Percentiles rank a stretch among this genome's conserved stretches.
These are phyloP conservation scores for Pteromalus puparum DNA, from an alignment of 1,140 invertebrate species.

Conservation along the genomic window DNA sequence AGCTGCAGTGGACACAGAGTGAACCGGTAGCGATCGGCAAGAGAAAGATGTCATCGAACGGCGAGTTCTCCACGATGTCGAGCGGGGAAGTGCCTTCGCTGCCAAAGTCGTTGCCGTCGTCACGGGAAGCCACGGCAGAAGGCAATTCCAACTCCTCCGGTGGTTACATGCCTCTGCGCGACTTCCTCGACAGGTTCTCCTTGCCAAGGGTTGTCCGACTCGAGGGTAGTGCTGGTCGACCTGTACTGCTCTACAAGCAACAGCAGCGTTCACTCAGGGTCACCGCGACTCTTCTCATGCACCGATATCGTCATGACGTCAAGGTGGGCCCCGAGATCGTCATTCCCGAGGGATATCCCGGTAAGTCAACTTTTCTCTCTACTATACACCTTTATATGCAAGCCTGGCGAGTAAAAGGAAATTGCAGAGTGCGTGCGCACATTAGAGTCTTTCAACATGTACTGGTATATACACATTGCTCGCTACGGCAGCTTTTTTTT, in stretches of 20 bases:
- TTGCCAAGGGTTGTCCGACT: slow-evolving; percentile 72
- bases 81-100: slow-evolving; percentile 71
- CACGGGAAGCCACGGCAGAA: slow-evolving; percentile 71
- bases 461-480: background rate
- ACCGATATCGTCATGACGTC: slow-evolving; percentile 73
- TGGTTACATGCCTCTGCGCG: slow-evolving; percentile 69
- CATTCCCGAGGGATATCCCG: slow-evolving; percentile 73
- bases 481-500: background rate
- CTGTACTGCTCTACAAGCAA: slow-evolving; percentile 73
- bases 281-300: slow-evolving; percentile 70
- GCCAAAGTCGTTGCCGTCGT: slow-evolving; percentile 71
- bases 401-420: background rate
- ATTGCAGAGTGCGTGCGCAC: background rate
- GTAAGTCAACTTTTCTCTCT: slow-evolving; percentile 57
- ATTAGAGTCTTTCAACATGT: background rate
- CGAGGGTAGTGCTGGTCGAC: slow-evolving; percentile 69
- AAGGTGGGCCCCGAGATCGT: slow-evolving; percentile 74
- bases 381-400: no score
- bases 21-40: background rate
- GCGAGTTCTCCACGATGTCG: slow-evolving; percentile 73
- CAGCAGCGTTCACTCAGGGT: slow-evolving; percentile 72
- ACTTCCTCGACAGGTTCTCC: slow-evolving; percentile 72
- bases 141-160: slow-evolving; percentile 67
- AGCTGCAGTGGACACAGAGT: background rate
- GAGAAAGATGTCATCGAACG: slow-evolving; percentile 65